Percentiles rank a stretch among this genome's conserved stretches.
These are phyloP conservation scores for Rhinichthys osculus DNA, from an alignment of 2,797 vertebrate species.

Conservation along the genomic window DNA sequence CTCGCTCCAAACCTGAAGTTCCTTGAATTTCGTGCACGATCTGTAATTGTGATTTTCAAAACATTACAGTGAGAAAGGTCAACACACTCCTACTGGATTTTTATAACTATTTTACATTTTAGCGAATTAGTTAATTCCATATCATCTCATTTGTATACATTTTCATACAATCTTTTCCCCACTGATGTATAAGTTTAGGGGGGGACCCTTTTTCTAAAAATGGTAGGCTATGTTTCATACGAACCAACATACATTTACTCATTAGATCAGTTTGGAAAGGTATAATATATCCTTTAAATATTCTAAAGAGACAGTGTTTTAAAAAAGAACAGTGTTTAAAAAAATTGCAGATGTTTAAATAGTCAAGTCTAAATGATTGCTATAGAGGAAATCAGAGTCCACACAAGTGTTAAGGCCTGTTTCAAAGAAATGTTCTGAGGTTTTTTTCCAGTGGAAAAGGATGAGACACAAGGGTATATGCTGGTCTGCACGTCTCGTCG, in stretches of 20 bases:
- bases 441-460: conserved; percentile 36
- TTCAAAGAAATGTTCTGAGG: conserved; percentile 7
- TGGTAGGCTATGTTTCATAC: too few species aligned
- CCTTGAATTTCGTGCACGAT: background rate
- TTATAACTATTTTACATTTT: background rate
- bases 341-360: too few species aligned
- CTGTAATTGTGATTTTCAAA: background rate
- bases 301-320: too few species aligned
- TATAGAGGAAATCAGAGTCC: background rate
- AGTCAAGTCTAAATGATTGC: background rate
- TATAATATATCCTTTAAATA: too few species aligned
- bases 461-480: conserved; percentile 13
- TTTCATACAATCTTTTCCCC: background rate
- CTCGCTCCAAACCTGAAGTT: background rate
- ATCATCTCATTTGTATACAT: too few species aligned
- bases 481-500: conserved; percentile 3
- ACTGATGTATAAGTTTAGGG: too few species aligned
- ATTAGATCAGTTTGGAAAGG: background rate
- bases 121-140: background rate
- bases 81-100: background rate
- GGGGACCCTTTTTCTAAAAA: too few species aligned
- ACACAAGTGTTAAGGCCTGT: background rate
- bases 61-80: background rate
- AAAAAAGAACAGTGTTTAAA: too few species aligned
- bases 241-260: too few species aligned